Conservation (phyloP, 2,888 invertebrate genomes). For the Digitonthophagus gazella region DNA sequence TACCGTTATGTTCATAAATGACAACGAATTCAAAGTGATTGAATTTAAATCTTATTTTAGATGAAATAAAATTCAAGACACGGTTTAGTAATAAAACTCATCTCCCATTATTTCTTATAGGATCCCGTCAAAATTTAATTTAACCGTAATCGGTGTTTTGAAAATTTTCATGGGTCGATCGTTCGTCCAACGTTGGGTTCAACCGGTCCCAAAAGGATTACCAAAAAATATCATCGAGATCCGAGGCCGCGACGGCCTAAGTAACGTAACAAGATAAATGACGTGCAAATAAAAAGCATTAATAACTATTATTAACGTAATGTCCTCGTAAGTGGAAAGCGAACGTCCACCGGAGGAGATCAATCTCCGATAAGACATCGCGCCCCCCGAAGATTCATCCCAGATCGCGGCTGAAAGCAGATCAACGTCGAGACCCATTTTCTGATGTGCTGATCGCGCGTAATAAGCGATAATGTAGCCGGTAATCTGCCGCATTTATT, state of each 20-base stretch:
- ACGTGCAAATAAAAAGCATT: constrained; percentile 26
- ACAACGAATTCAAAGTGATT: too few relatives aligned
- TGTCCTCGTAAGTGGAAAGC: constrained; percentile 22
- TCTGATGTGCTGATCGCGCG: not conserved
- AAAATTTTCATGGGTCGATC: not conserved
- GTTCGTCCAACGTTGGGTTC: not conserved
- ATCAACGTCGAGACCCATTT: not conserved
- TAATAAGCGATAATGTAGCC: not conserved
- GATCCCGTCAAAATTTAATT: not conserved
- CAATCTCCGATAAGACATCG: constrained; percentile 20
- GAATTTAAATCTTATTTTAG: too few relatives aligned
- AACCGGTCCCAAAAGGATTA: not conserved
- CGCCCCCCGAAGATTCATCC: not conserved
- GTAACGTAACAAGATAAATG: constrained; percentile 22
- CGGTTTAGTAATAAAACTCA: not conserved
- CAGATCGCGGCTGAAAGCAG: not conserved
- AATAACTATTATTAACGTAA: constrained; percentile 26
- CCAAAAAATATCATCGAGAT: too few relatives aligned
- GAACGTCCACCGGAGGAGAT: constrained; percentile 13
- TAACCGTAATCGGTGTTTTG: not conserved
- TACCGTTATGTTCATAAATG: too few relatives aligned
- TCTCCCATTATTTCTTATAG: not conserved
- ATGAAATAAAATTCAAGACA: not conserved
- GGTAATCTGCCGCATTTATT: not conserved
- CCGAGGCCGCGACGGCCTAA: not conserved